phyloP scores from a whole-genome alignment of 2,797 vertebrate genomes.

The Hozukius guyotensis region DNA sequence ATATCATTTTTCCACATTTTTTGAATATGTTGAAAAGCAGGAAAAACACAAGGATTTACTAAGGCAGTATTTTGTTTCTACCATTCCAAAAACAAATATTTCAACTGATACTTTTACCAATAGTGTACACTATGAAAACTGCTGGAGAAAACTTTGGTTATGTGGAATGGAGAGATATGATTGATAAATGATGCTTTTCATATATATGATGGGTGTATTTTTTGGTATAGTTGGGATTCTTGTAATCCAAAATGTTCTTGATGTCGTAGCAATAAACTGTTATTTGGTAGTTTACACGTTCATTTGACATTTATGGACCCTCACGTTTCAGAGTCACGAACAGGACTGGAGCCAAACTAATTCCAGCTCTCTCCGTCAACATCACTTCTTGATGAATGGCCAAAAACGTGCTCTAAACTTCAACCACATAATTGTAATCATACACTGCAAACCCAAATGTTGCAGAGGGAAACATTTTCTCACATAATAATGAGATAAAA shows the following conservation, averaged over 20 bases:
- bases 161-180: not conserved
- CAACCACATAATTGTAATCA: constrained; percentile 14
- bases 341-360: constrained; percentile 52
- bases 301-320: constrained; percentile 20
- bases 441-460: not conserved
- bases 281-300: constrained; percentile 25
- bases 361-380: constrained; percentile 52
- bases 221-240: constrained; percentile 6
- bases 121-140: not conserved
- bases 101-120: not conserved
- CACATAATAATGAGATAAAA: not conserved
- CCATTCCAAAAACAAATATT: not conserved
- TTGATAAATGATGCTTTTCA: not conserved
- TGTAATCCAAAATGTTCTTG: constrained; percentile 60
- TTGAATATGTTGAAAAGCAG: not conserved
- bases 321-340: constrained; percentile 46
- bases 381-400: constrained; percentile 45
- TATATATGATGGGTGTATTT: not conserved
- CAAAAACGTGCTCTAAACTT: constrained; percentile 53
- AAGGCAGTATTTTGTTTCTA: not conserved
- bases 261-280: constrained; percentile 26
- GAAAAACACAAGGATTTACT: not conserved
- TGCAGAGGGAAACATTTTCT: constrained; percentile 1
- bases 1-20: not conserved
- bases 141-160: not conserved